Evolutionary conservation across 1,140 invertebrate genomes (phyloP), one percentile per base, ranked within the genome.

Genomic region (Anastrepha ludens): DNA sequence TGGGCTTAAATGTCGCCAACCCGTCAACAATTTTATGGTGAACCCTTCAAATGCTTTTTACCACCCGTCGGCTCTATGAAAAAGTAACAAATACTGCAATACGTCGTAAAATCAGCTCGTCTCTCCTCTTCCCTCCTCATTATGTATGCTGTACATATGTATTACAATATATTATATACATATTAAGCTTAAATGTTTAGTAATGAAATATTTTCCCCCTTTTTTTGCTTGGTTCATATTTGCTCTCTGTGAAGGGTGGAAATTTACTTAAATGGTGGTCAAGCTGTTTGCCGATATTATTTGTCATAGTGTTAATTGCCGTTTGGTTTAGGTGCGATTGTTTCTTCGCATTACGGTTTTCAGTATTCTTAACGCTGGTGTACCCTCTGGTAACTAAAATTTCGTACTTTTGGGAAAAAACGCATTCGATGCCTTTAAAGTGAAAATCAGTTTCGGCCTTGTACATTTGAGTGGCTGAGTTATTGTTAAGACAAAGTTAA

Each of bases 51-150:
- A 58, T 81, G 44, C 20, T 81, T 9, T 41, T 50, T 81, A 58
- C 39, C 13, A 55, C 47, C 17, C 47, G 44, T 81, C 44, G 8
- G 17, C n/a, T 15, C 74, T 13, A 11, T 81, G 74, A 11, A 81
- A 55, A 55, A 55, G 47, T 81, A 81, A 55, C 15, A 81, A 81
- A 81, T 81, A 81, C 55, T 81, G 29, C 74, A 20, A n/a, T n/a
- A 81, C 17, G n/a, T 11, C 74, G 9, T 81, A 81, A 81, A 81
- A 20, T n/a, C 47, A 20, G 47, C 47, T 6, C 44, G 29, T 29
- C 29, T 29, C 29, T 29, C 29, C 29, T 29, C 29, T 29, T 29
- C 29, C 29, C 29, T n/a, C 41, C 17, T 50, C n/a, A 81, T 29
- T 81, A 29, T 8, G 2, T 29, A 55, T 20, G 67, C 8, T 29